These are phyloP conservation scores for Myxocyprinus asiaticus DNA, from an alignment of 2,113 vertebrate genomes.

Conservation along the genomic window DNA sequence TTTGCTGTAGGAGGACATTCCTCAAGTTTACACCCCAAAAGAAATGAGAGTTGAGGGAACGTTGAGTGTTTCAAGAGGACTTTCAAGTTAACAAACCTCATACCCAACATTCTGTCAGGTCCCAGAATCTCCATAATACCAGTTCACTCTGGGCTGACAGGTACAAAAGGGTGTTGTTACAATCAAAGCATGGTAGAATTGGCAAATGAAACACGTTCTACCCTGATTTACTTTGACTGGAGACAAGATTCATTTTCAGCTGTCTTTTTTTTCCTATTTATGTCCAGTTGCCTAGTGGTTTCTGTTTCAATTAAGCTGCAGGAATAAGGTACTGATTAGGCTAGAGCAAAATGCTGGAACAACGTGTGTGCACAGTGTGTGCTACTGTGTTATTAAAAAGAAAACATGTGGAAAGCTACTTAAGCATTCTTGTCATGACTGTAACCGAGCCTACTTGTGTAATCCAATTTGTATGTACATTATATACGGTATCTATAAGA, in stretches of 20 bases:
- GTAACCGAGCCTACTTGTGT: conserved; percentile 1
- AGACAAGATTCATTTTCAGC: conserved; percentile 46
- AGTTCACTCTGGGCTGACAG: conserved; percentile 28
- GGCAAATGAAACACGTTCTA: conserved; percentile 44
- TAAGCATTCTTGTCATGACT: conserved; percentile 43
- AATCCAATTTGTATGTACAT: background rate
- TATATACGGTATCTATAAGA: too few relatives aligned
- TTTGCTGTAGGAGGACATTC: conserved; percentile 51
- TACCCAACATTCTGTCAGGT: conserved; percentile 57
- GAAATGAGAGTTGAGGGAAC: conserved; percentile 49
- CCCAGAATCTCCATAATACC: conserved; percentile 31
- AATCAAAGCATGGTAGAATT: conserved; percentile 45
- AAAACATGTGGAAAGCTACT: conserved; percentile 64
- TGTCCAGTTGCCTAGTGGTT: conserved; percentile 56
- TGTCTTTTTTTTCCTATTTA: conserved; percentile 48
- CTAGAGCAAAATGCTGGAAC: conserved; percentile 67
- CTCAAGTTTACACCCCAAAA: conserved; percentile 53
- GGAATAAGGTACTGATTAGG: conserved; percentile 71
- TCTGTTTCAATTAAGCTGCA: conserved; percentile 61
- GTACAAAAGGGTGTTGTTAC: conserved; percentile 45
- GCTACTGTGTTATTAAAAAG: conserved; percentile 60
- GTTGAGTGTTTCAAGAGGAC: conserved; percentile 51
- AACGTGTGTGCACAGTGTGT: conserved; percentile 53
- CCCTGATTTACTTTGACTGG: conserved; percentile 64
- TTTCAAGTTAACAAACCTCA: conserved; percentile 53